phyloP scores from a whole-genome alignment of 2,113 vertebrate genomes.

The Chionomys nivalis region DNA sequence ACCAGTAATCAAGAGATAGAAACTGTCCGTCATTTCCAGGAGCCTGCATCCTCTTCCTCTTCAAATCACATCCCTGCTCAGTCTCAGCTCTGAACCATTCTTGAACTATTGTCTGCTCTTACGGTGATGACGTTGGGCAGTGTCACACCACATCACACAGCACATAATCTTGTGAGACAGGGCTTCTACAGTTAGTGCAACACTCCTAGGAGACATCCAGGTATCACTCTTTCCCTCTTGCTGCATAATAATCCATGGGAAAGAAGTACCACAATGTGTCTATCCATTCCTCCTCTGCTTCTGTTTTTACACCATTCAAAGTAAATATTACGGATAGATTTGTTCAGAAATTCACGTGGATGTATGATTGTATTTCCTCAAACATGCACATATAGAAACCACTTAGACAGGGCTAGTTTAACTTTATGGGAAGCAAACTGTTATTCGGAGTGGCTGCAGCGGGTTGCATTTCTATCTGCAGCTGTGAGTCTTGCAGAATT shows the following conservation, averaged over 20 bases:
- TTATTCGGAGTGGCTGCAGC: neutral
- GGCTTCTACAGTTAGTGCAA: neutral
- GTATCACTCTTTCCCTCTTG: neutral
- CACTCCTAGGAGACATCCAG: neutral
- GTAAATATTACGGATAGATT: neutral
- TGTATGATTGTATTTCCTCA: neutral
- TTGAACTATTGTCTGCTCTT: too few species aligned
- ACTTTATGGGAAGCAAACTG: neutral
- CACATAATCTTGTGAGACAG: neutral
- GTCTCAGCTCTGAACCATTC: neutral
- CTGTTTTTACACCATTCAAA: neutral
- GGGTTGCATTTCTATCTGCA: neutral
- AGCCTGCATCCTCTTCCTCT: neutral
- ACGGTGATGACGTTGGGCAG: neutral
- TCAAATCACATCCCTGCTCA: neutral
- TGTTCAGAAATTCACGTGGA: neutral
- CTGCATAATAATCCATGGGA: neutral
- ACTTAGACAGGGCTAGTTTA: neutral
- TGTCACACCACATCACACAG: neutral
- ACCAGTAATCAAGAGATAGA: neutral
- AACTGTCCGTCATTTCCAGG: neutral
- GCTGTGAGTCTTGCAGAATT: neutral
- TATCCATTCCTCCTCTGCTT: neutral
- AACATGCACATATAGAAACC: neutral
- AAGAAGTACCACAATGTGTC: neutral